Percentiles rank a stretch among this genome's conserved stretches.
These are phyloP conservation scores for Drosophila asahinai DNA, from an alignment of 1,140 invertebrate species.

Conservation along the genomic window DNA sequence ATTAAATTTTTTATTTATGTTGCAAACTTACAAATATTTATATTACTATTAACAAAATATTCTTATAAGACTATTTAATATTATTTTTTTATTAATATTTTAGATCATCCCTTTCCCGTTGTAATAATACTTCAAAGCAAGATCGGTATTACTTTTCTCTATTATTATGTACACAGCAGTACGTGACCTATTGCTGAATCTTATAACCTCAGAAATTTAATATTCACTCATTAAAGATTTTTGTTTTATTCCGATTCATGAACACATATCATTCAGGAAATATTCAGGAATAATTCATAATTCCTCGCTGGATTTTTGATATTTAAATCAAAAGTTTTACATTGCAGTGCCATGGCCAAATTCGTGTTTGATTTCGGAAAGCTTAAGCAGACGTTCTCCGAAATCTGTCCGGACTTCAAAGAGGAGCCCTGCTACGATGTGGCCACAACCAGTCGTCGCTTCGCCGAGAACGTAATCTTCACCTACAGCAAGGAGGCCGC, in stretches of 20 bases:
- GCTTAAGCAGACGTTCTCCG: conserved; percentile 38
- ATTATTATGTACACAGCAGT: background rate
- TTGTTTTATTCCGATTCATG: background rate
- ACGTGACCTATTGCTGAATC: background rate
- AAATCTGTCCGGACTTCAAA: conserved; percentile 58
- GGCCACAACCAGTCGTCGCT: conserved; percentile 54
- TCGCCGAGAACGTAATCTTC: conserved; percentile 61
- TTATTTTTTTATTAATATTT: too few species aligned
- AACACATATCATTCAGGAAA: background rate
- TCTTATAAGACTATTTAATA: too few species aligned
- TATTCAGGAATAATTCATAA: too few species aligned
- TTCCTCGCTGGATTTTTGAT: too few species aligned
- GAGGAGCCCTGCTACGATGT: conserved; percentile 38
- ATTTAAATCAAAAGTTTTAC: background rate
- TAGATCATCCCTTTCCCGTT: too few species aligned
- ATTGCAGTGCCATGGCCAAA: conserved; percentile 22
- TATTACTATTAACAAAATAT: too few species aligned
- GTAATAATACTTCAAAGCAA: too few species aligned
- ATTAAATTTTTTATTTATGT: too few species aligned
- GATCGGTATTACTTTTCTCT: too few species aligned
- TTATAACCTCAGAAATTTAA: background rate
- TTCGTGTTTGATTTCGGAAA: conserved; percentile 56
- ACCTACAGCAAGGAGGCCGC: conserved; percentile 55
- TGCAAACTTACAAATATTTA: too few species aligned
- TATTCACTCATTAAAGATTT: background rate